phyloP scores from a whole-genome alignment of 2,797 vertebrate species.

The Ispidina picta region DNA sequence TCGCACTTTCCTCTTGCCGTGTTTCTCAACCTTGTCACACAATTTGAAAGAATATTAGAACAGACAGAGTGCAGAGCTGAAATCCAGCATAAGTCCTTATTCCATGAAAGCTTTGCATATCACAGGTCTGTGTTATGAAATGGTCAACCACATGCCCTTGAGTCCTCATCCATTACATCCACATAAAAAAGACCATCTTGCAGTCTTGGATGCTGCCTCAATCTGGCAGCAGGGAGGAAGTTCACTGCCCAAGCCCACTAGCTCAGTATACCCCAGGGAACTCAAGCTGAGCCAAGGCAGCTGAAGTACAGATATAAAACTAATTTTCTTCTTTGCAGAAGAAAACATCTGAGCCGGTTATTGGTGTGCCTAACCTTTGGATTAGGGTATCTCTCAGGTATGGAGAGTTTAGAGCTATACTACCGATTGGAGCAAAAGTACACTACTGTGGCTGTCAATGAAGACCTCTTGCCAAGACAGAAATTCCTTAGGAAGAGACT shows the following conservation, averaged over 20 bases:
- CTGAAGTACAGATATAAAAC: background rate
- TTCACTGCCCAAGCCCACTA: background rate
- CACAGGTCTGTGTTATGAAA: slow-evolving; percentile 47
- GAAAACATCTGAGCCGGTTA: background rate
- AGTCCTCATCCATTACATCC: slow-evolving; percentile 54
- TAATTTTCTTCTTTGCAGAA: background rate
- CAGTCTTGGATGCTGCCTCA: slow-evolving; percentile 26
- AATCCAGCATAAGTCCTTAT: slow-evolving; percentile 56
- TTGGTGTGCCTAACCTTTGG: background rate
- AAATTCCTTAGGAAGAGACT: background rate
- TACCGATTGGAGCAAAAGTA: background rate
- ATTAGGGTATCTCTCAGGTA: background rate
- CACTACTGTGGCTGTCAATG: background rate
- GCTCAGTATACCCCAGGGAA: background rate
- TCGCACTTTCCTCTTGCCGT: background rate
- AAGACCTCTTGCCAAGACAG: background rate
- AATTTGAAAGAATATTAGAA: slow-evolving; percentile 70
- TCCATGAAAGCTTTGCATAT: slow-evolving; percentile 63
- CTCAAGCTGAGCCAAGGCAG: background rate
- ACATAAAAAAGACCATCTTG: slow-evolving; percentile 56
- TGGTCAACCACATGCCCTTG: slow-evolving; percentile 50
- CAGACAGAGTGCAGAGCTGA: slow-evolving; percentile 69
- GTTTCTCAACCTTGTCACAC: slow-evolving; percentile 39
- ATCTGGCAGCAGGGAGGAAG: slow-evolving; percentile 6
- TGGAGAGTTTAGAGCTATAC: background rate